Evolutionary conservation across 2,888 invertebrate species (phyloP), one percentile per base, ranked within the genome.

Genomic region (Drosophila neoperkinsi): DNA sequence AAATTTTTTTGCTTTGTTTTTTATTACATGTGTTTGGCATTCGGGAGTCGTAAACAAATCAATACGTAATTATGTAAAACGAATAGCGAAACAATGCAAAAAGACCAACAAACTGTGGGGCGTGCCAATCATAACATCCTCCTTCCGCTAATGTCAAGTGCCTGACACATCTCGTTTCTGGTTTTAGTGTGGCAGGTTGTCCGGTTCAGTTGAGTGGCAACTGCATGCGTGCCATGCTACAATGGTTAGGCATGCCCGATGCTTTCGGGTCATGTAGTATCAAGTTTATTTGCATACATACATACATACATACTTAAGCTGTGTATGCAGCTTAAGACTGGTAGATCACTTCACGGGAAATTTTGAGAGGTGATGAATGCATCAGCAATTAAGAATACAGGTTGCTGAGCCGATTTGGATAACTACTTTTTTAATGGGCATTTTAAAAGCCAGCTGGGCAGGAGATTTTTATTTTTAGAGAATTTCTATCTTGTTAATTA

Each of bases 151-250:
- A 33, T 43, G 34, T 61, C 49, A 61, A 56, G 28, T 31, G 51
- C 3, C 52, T 49, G 62, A 11, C 41, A 56, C 43, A 36, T 25
- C 57, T 38, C 33, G 38, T 58, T 36, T 57, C 31, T 49, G 36
- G 50, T 30, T 57, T 34, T 46, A 43, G 21, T 52, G 74, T 59
- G 83, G 60, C 80, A 69, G 69, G 56, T 63, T 62, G 82, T 59
- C 43, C 56, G 81, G 57, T 53, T 53, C 38, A 64, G 74, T 49
- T 51, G 28, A 30, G 30, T 28, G 18, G 28, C 50, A 25, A 18
- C 30, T 51, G n/a, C 51, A 30, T 18, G 28, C 51, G 30, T 18
- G 30, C 28, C 33, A 36, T 46, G 53, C 60, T 65, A 28, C 58
- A 56, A 52, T 55, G 74, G 59, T 46, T 63, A 34, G 50, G 30